These are phyloP conservation scores for Chymomyza fuscimana DNA, from an alignment of 2,888 invertebrate genomes.

Conservation along the genomic window DNA sequence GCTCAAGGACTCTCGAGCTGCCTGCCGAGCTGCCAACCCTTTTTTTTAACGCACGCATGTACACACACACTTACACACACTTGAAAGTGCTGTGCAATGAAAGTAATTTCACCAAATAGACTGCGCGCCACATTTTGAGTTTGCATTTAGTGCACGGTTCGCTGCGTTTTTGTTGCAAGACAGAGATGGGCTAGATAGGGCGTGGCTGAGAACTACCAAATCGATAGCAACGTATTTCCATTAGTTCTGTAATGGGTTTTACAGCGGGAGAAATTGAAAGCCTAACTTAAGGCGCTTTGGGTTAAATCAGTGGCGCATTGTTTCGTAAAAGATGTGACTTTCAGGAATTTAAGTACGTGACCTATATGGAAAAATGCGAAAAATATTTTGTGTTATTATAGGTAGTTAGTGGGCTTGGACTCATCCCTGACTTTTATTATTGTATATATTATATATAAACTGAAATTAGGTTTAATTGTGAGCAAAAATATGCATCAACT, in stretches of 20 bases:
- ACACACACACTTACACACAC: slow-evolving; percentile 30
- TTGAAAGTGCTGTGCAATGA: slow-evolving; percentile 66
- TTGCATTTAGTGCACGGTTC: slow-evolving; percentile 42
- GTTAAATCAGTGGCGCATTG: not conserved
- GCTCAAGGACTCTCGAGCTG: slow-evolving; percentile 75
- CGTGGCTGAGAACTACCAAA: not conserved
- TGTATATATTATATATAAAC: too few relatives aligned
- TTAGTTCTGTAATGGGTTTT: not conserved
- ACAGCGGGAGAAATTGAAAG: not conserved
- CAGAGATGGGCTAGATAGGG: not conserved
- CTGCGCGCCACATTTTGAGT: slow-evolving; percentile 38
- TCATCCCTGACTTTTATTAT: too few relatives aligned
- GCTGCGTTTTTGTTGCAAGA: slow-evolving; percentile 30
- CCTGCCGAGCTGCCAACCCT: slow-evolving; percentile 33
- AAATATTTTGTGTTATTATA: too few relatives aligned
- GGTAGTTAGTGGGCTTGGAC: too few relatives aligned
- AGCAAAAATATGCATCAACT: too few relatives aligned
- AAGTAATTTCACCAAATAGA: slow-evolving; percentile 73
- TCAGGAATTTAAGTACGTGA: not conserved
- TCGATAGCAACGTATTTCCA: not conserved
- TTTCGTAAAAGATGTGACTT: not conserved
- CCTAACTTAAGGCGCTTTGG: not conserved
- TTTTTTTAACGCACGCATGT: slow-evolving; percentile 13
- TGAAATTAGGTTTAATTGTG: too few relatives aligned
- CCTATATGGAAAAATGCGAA: too few relatives aligned